Base-by-base conservation (phyloP, 2,113 vertebrate genomes). In the Ceratotherium simum region DNA sequence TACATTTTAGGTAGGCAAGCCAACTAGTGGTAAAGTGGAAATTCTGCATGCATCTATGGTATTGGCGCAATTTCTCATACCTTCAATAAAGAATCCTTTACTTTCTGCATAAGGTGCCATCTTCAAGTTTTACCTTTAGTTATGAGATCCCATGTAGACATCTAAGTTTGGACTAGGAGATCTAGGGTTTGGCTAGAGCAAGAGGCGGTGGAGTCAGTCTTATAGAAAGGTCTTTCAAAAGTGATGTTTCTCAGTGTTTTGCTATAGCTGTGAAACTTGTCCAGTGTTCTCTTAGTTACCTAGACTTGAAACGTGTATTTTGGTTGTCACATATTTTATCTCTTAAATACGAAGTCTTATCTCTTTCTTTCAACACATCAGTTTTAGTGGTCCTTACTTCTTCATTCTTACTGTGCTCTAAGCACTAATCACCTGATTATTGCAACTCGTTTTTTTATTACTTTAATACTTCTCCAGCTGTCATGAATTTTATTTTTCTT, bases 61-160 rank as follows among this genome's bases (percentile, higher is more conserved):
- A 65, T 73, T 62, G 62, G 23, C 20, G 42, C 11, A 51, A 65
- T 90, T 93, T 83, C 42, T 90, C 42, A 14, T 91, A 93, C 27
- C 7, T 95, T 90, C 25, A 36, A 23, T 54, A 64, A 48, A 88
- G 21, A 81, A 70, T 58, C 5, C 16, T 91, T 75, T 85, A 75
- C 42, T 91, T 93, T 70, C 48, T 96, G 23, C 29, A n/a, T 25
- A 36, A 42, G 27, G 14, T 46, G 1, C 65, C 16, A 51, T 88
- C 92, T 97, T 93, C 4, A 65, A 33, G 51, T 81, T 93, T 21
- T 69, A 67, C 48, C 78, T 95, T 46, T 81, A 80, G 21, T 90
- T 78, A 21, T 78, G 56, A 95, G 86, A 27, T 65, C 42, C 36
- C 2, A 14, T 3, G 14, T 31, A 58, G n/a, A 88, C 13, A 27